Evolutionary conservation across 2,888 invertebrate species (phyloP).

Genomic region (Alloplasta piceator): DNA sequence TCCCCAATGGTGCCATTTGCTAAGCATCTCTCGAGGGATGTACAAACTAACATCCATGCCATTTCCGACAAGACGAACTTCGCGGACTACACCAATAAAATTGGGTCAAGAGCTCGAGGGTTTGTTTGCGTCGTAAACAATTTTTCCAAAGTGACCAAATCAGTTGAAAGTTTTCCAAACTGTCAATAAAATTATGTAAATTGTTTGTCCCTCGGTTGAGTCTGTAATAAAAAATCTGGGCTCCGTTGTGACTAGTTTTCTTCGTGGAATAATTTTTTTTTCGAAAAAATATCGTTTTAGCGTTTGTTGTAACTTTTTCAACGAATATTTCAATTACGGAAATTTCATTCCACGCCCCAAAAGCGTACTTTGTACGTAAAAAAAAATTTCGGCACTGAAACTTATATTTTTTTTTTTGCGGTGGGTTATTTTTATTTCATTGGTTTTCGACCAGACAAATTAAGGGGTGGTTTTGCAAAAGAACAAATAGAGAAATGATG

Average conservation of each 20-base stretch:
- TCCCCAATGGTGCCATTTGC: conserved; percentile 1
- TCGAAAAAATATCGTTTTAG: neutral
- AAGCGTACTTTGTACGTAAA: too few relatives aligned
- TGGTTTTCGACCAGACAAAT: too few relatives aligned
- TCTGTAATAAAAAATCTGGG: too few relatives aligned
- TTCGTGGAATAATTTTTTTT: neutral
- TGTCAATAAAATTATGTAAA: neutral
- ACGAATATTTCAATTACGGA: too few relatives aligned
- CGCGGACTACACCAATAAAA: conserved; percentile 12
- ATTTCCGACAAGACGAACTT: conserved; percentile 13
- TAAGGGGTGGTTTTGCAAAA: too few relatives aligned
- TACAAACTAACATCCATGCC: conserved; percentile 16
- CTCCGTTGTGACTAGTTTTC: neutral
- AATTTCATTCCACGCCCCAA: too few relatives aligned
- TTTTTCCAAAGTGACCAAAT: neutral
- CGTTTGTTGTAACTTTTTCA: too few relatives aligned
- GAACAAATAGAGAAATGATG: too few relatives aligned
- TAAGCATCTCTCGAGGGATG: conserved; percentile 5
- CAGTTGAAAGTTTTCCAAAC: neutral
- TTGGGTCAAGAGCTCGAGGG: conserved; percentile 17
- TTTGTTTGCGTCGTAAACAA: neutral
- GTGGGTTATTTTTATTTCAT: too few relatives aligned
- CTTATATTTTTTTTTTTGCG: too few relatives aligned
- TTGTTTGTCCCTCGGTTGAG: too few relatives aligned
- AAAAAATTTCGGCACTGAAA: too few relatives aligned